A percentile compares a stretch with the other conserved stretches of the same genome.
These are phyloP conservation scores for Gasterosteus aculeatus DNA, from an alignment of 2,113 vertebrate species.

Conservation along the genomic window DNA sequence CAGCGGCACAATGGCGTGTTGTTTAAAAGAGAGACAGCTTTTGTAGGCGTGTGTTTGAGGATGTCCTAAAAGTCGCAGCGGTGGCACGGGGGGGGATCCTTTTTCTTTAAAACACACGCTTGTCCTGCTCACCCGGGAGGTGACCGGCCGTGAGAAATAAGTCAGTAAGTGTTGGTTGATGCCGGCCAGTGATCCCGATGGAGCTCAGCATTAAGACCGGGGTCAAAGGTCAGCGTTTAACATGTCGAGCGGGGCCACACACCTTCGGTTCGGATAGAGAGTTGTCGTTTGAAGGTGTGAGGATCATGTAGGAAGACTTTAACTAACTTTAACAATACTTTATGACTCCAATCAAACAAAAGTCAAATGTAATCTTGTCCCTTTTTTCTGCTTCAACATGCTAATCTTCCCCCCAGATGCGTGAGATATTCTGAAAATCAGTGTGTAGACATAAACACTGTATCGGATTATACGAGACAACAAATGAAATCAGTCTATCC, in stretches of 20 bases:
- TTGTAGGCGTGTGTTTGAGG: background rate
- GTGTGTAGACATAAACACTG: background rate
- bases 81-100: background rate
- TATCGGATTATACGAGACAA: background rate
- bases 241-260: conserved; percentile 6
- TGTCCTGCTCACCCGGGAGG: background rate
- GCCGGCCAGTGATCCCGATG: background rate
- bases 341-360: background rate
- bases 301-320: too few species aligned
- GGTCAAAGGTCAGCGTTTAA: conserved; percentile 25
- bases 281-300: conserved; percentile 6
- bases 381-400: background rate
- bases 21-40: conserved; percentile 20
- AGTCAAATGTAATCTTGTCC: background rate
- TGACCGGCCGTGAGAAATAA: background rate
- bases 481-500: background rate
- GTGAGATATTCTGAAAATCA: background rate
- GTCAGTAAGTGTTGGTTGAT: conserved; percentile 10
- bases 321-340: too few species aligned
- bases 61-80: background rate
- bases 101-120: background rate
- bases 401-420: background rate
- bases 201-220: background rate
- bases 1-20: conserved; percentile 45
- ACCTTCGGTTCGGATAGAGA: conserved; percentile 1